These are phyloP conservation scores for Troides helena DNA, from an alignment of 2,888 invertebrate species.

Conservation along the genomic window DNA sequence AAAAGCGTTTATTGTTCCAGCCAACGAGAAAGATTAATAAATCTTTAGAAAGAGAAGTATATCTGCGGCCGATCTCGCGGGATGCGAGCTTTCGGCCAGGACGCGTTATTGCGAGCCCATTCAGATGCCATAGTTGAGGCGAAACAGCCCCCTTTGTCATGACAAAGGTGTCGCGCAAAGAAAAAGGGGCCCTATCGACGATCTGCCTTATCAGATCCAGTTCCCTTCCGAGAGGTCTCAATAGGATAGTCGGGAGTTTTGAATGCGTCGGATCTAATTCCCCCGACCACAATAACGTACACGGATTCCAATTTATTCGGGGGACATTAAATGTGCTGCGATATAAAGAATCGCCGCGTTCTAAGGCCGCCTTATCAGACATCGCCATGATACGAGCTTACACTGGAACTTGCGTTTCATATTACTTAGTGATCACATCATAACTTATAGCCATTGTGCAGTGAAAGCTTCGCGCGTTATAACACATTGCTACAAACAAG, in stretches of 20 bases:
- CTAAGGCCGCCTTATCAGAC: conserved; percentile 53
- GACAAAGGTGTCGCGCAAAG: conserved; percentile 80
- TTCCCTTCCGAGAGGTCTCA: conserved; percentile 78
- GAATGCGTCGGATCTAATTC: conserved; percentile 78
- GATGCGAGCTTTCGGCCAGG: conserved; percentile 71
- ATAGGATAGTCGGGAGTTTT: conserved; percentile 72
- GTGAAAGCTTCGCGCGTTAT: too few species aligned
- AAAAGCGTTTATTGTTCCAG: conserved; percentile 76
- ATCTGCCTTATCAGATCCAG: conserved; percentile 79
- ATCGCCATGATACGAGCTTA: conserved; percentile 47
- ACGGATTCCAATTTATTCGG: conserved; percentile 68
- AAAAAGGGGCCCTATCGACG: conserved; percentile 78
- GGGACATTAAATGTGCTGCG: conserved; percentile 51
- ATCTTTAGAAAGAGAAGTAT: conserved; percentile 73
- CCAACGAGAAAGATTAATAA: conserved; percentile 76
- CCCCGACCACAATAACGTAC: conserved; percentile 69
- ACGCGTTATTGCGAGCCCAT: conserved; percentile 78
- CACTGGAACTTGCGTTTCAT: conserved; percentile 46
- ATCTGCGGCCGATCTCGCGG: conserved; percentile 77
- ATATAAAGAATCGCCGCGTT: conserved; percentile 49
- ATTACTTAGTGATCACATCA: conserved; percentile 32
- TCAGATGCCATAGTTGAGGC: conserved; percentile 77
- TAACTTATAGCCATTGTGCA: neutral
- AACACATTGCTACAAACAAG: too few species aligned
- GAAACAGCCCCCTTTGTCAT: conserved; percentile 77